These are phyloP conservation scores for Luperina nickerlii DNA, from an alignment of 2,888 invertebrate species.

Conservation along the genomic window DNA sequence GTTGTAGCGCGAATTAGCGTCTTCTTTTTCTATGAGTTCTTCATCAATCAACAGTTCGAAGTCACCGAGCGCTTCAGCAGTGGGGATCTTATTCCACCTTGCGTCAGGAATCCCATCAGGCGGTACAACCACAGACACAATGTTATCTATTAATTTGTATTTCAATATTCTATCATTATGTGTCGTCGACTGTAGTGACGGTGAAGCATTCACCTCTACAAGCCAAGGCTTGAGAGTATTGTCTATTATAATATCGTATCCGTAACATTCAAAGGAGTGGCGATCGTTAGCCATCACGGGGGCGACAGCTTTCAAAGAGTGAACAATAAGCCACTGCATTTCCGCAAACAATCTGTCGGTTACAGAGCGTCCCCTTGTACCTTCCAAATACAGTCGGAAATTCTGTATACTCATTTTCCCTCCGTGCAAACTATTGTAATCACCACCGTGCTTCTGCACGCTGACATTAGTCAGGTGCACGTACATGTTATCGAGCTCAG, in stretches of 20 bases:
- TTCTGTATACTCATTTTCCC: slow-evolving; percentile 99
- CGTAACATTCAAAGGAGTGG: slow-evolving; percentile 98
- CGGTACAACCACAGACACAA: slow-evolving; percentile 96
- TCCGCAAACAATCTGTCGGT: slow-evolving; percentile 97
- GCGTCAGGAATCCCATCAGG: slow-evolving; percentile 97
- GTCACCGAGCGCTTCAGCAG: slow-evolving; percentile 93
- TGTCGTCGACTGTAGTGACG: slow-evolving; percentile 98
- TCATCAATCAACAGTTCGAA: slow-evolving; percentile 97
- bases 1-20: slow-evolving; percentile 79
- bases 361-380: slow-evolving; percentile 96
- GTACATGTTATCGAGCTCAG: slow-evolving; percentile 97
- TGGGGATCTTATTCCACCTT: slow-evolving; percentile 96
- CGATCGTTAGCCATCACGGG: slow-evolving; percentile 98
- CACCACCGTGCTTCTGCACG: slow-evolving; percentile 98
- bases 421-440: slow-evolving; percentile 98
- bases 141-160: slow-evolving; percentile 98
- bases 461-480: slow-evolving; percentile 99
- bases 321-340: slow-evolving; percentile 97
- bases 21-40: slow-evolving; percentile 93
- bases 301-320: slow-evolving; percentile 97
- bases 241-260: slow-evolving; percentile 99
- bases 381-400: slow-evolving; percentile 96
- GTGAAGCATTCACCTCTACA: slow-evolving; percentile 98
- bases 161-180: slow-evolving; percentile 98
- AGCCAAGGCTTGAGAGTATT: slow-evolving; percentile 98